Base-by-base conservation (phyloP, 1,140 invertebrate species). In the Ceratitis capitata region DNA sequence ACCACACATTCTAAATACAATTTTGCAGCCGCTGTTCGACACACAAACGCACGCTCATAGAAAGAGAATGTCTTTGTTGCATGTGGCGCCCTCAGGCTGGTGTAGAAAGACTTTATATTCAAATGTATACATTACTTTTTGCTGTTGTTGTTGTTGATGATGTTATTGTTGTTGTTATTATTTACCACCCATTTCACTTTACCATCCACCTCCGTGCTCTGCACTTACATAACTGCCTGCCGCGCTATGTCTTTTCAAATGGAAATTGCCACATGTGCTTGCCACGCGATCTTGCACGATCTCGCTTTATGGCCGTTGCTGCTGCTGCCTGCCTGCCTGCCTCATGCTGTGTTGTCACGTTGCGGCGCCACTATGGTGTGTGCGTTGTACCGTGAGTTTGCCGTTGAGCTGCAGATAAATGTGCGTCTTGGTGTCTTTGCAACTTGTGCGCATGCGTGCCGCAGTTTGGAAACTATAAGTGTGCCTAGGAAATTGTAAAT, bases 281-380 rank as follows among this genome's bases (percentile, higher is more conserved):
- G 69, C 69, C 69, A 78, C 39, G 69, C 69, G 69, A 78, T 42
- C 39, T n/a, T n/a, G 39, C n/a, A 78, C 39, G 69, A 78, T 78
- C 69, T 78, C 35, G 39, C n/a, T n/a, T 45, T 42, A 78, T 78
- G n/a, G 69, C 39, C 23, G 39, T 78, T 78, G 69, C 69, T 42
- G 69, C 39, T 45, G 39, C 45, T 78, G 69, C 69, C n/a, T 78
- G 69, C 39, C 45, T 78, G 69, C 69, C n/a, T 78, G 69, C 39
- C 69, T 10, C 69, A 39, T n/a, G 69, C 39, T 47, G 69, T 45
- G 64, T 7, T n/a, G 51, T 9, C 5, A n/a, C n/a, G 51, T 23
- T 56, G 58, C 58, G 26, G 58, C 23, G 58, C 32, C n/a, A n/a
- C 32, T 64, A n/a, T 56, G 7, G 32, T 64, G 61, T 32, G 69